phyloP scores from a whole-genome alignment of 2,797 vertebrate genomes.

The Furcifer pardalis region DNA sequence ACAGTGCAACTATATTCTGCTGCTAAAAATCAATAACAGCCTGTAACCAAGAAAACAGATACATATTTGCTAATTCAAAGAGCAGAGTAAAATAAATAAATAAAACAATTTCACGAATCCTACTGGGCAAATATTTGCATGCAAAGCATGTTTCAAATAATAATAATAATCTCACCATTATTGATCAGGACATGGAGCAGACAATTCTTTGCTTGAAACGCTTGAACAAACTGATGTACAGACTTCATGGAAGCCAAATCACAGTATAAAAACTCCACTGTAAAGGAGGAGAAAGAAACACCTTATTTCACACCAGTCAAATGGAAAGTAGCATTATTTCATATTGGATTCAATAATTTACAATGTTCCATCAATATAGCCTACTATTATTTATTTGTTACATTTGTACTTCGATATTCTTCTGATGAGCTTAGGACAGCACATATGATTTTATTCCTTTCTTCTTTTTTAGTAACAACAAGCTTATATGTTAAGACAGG shows the following conservation, averaged over 20 bases:
- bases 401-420: no score
- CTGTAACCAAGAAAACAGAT: not conserved
- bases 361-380: not conserved
- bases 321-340: slow-evolving; percentile 13
- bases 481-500: no score
- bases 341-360: not conserved
- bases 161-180: slow-evolving; percentile 91
- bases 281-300: not conserved
- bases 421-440: no score
- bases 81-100: not conserved
- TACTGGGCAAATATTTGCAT: not conserved
- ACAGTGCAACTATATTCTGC: slow-evolving; percentile 4
- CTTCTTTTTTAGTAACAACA: no score
- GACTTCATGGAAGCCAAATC: slow-evolving; percentile 90
- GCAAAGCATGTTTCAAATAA: not conserved
- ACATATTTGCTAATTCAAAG: slow-evolving; percentile 5
- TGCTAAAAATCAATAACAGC: not conserved
- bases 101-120: fast-evolving
- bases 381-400: no score
- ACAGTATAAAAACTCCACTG: slow-evolving; percentile 88
- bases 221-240: slow-evolving; percentile 80
- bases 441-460: no score
- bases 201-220: slow-evolving; percentile 79
- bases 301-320: slow-evolving; percentile 26
- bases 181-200: slow-evolving; percentile 90